Conservation (phyloP, 2,113 vertebrate genomes). For the Cochlearius cochlearius region DNA sequence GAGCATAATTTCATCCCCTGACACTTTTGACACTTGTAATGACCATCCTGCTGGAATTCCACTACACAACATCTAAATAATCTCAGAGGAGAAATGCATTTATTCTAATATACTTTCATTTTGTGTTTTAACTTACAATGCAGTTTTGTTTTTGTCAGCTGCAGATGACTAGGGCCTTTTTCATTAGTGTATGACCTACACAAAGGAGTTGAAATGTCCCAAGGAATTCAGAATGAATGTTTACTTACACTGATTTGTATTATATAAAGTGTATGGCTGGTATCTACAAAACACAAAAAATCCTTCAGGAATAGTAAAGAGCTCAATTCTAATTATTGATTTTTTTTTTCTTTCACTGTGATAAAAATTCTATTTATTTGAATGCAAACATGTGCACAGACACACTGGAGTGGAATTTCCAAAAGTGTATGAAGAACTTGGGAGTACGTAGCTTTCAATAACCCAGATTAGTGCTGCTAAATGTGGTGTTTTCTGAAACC, state of each 20-base stretch:
- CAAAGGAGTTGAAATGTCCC: background rate
- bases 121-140: background rate
- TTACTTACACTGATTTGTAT: background rate
- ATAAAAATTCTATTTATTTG: background rate
- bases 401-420: background rate
- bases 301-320: background rate
- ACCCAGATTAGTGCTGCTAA: background rate
- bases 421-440: background rate
- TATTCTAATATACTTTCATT: background rate
- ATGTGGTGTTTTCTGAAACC: background rate
- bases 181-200: background rate
- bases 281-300: background rate
- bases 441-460: background rate
- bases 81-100: background rate
- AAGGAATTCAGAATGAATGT: background rate
- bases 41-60: background rate
- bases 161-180: background rate
- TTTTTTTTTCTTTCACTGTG: background rate
- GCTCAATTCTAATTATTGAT: background rate
- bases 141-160: background rate
- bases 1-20: background rate
- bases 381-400: background rate
- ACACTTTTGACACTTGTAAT: background rate
- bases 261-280: background rate
- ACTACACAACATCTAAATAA: background rate